Percentiles rank a stretch among this genome's conserved stretches.
These are phyloP conservation scores for Dascillus cervinus DNA, from an alignment of 2,888 invertebrate species.

Conservation along the genomic window DNA sequence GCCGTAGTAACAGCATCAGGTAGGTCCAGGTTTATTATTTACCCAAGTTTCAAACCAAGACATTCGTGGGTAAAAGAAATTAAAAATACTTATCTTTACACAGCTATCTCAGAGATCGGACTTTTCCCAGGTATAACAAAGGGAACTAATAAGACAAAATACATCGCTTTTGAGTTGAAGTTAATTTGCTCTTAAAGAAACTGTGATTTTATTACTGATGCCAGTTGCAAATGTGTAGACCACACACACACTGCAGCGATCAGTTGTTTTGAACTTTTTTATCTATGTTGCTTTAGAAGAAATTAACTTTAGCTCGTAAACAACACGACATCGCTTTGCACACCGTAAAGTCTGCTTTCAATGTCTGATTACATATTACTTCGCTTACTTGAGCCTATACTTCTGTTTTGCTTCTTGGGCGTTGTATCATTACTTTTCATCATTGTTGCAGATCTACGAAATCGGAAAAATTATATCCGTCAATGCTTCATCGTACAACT, in stretches of 20 bases:
- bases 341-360: slow-evolving; percentile 22
- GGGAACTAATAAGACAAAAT: slow-evolving; percentile 9
- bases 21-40: slow-evolving; percentile 38
- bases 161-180: slow-evolving; percentile 10
- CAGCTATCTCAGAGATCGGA: slow-evolving; percentile 89
- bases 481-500: slow-evolving; percentile 76
- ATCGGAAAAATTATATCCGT: slow-evolving; percentile 90
- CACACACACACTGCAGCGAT: no score
- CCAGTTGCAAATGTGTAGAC: no score
- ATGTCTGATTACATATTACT: slow-evolving; percentile 13
- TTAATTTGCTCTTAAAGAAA: slow-evolving; percentile 6
- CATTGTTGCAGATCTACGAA: slow-evolving; percentile 73
- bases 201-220: not conserved
- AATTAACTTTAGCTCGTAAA: slow-evolving; percentile 14
- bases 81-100: slow-evolving; percentile 29
- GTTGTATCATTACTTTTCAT: slow-evolving; percentile 1
- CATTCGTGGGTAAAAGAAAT: slow-evolving; percentile 2
- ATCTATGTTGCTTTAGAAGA: not conserved
- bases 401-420: slow-evolving; percentile 1
- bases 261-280: no score
- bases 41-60: not conserved
- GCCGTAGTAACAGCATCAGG: slow-evolving; percentile 91
- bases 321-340: slow-evolving; percentile 13
- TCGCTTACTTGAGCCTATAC: slow-evolving; percentile 3
- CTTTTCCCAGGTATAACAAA: slow-evolving; percentile 76